These are phyloP conservation scores for Himalopsyche japonica DNA, from an alignment of 2,888 invertebrate genomes.

Conservation along the genomic window DNA sequence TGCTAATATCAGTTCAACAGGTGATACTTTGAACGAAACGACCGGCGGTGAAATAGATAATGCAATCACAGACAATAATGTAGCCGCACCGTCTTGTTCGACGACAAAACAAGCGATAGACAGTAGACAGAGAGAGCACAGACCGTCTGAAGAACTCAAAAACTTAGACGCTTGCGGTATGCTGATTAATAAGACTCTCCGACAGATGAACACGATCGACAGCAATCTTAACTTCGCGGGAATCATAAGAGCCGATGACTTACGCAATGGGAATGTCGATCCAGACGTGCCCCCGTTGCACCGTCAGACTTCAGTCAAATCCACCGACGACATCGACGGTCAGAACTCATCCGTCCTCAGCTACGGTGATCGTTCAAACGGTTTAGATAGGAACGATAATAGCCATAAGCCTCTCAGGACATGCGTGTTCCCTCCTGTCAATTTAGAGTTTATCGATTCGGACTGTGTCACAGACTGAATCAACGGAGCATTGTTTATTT, in stretches of 20 bases:
- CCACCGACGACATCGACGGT: neutral
- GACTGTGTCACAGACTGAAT: slow-evolving; percentile 34
- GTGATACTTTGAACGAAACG: neutral
- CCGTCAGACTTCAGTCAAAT: slow-evolving; percentile 15
- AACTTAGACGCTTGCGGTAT: neutral
- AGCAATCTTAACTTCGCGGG: neutral
- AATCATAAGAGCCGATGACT: neutral
- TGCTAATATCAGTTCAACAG: neutral
- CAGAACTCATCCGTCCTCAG: neutral
- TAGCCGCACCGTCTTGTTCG: neutral
- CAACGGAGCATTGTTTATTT: neutral
- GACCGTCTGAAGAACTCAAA: neutral
- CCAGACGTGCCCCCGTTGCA: neutral
- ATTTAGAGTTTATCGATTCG: slow-evolving; percentile 39
- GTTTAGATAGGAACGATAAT: neutral
- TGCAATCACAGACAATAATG: neutral
- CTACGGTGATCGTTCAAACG: neutral
- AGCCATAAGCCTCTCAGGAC: neutral
- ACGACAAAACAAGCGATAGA: neutral
- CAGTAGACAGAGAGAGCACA: neutral
- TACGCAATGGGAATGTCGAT: neutral
- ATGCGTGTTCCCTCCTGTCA: slow-evolving; percentile 35
- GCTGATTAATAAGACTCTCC: neutral
- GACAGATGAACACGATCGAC: neutral
- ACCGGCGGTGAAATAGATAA: neutral